Evolutionary conservation across 1,140 invertebrate species (phyloP).

Genomic region (Ridgeia piscesae): DNA sequence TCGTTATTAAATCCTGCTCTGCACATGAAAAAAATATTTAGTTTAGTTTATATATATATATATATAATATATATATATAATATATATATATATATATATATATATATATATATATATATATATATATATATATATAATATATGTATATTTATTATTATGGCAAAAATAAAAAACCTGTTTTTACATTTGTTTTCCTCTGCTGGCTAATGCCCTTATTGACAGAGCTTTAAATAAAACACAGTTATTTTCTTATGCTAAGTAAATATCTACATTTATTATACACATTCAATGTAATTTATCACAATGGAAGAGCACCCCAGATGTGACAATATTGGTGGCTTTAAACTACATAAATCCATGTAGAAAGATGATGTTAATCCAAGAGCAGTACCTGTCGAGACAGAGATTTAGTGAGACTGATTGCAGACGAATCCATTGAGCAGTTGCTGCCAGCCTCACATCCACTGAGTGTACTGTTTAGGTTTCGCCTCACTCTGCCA

Average conservation of each 20-base stretch:
- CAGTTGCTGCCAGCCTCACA: not conserved
- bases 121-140: no score
- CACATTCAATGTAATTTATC: not conserved
- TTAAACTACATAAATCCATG: not conserved
- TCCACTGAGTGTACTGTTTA: not conserved
- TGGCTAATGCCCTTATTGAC: no score
- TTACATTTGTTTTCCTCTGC: no score
- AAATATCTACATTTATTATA: not conserved
- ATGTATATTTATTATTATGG: no score
- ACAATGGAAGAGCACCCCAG: not conserved
- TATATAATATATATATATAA: no score
- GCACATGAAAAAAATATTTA: no score
- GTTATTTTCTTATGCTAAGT: not conserved
- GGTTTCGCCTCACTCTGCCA: not conserved
- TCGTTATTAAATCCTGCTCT: no score
- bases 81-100: no score
- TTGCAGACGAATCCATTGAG: not conserved
- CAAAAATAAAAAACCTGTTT: no score
- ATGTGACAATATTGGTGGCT: not conserved
- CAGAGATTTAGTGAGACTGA: not conserved
- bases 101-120: no score
- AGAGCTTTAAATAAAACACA: no score
- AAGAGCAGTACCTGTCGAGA: not conserved
- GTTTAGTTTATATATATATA: no score
- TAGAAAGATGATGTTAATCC: not conserved